Evolutionary conservation across 2,113 vertebrate species (phyloP).

Genomic region (Pandion haliaetus): DNA sequence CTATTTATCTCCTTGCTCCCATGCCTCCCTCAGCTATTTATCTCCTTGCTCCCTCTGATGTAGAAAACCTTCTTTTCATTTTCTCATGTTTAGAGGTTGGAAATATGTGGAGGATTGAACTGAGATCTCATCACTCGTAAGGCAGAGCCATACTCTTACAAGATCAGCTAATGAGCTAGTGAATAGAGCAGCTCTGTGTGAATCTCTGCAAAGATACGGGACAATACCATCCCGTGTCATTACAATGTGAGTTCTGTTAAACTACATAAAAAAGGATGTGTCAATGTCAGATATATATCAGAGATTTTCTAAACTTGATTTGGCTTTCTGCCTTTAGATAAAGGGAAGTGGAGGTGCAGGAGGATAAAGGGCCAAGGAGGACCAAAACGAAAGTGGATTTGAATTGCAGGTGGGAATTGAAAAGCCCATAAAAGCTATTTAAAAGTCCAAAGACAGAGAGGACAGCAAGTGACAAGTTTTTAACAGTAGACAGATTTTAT

Average conservation of each 20-base stretch:
- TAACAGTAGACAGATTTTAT: slow-evolving; percentile 23
- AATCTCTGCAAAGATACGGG: not conserved
- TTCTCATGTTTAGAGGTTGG: not conserved
- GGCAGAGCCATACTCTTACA: not conserved
- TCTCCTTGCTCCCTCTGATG: not conserved
- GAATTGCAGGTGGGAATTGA: not conserved
- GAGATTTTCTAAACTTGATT: not conserved
- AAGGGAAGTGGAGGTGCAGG: not conserved
- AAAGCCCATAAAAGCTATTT: not conserved
- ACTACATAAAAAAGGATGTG: not conserved
- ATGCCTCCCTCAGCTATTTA: not conserved
- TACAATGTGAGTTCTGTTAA: not conserved
- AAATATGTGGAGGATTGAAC: not conserved
- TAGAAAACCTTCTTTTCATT: not conserved
- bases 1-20: not conserved
- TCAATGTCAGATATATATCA: not conserved
- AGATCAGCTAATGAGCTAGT: not conserved
- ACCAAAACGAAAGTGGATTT: not conserved
- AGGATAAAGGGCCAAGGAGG: not conserved
- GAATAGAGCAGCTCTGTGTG: not conserved
- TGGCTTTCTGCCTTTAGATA: not conserved
- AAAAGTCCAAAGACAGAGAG: slow-evolving; percentile 1
- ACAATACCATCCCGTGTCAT: not conserved
- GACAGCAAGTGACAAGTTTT: slow-evolving; percentile 33
- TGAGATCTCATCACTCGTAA: not conserved